Percentiles rank a stretch among this genome's conserved stretches.
These are phyloP conservation scores for Nephrotoma guestfalica DNA, from an alignment of 2,888 invertebrate genomes.

Conservation along the genomic window DNA sequence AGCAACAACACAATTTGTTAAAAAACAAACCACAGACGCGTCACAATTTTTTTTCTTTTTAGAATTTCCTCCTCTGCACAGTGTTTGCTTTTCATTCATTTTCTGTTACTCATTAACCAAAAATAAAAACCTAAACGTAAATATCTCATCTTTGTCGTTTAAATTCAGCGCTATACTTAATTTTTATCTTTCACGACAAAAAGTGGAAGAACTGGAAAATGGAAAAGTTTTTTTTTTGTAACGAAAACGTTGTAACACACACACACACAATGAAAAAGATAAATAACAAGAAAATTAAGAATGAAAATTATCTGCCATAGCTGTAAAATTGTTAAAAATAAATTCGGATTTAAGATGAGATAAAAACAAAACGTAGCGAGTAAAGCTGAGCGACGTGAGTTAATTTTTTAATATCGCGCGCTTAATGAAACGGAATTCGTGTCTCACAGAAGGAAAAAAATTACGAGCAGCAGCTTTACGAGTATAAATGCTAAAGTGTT, in stretches of 20 bases:
- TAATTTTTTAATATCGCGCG: neutral
- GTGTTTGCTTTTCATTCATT: neutral
- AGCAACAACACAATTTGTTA: neutral
- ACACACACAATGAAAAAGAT: neutral
- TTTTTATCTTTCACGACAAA: neutral
- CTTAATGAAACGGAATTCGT: neutral
- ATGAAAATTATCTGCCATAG: neutral
- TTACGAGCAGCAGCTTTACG: neutral
- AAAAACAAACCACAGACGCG: neutral
- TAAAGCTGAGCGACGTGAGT: neutral
- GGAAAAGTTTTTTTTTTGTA: neutral
- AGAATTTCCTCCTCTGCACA: neutral
- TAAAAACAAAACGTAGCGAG: neutral
- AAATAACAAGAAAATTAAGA: neutral
- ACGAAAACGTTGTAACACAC: neutral
- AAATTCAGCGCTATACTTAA: neutral
- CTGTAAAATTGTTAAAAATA: neutral
- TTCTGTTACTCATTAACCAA: neutral
- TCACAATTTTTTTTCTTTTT: neutral
- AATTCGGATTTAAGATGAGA: neutral
- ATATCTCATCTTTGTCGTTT: neutral
- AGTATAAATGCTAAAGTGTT: neutral
- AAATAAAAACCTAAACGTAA: neutral
- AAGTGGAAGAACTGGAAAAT: neutral
- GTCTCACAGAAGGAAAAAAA: neutral